Conservation (phyloP, 2,113 vertebrate genomes). For the Grammomys dolichurus region DNA sequence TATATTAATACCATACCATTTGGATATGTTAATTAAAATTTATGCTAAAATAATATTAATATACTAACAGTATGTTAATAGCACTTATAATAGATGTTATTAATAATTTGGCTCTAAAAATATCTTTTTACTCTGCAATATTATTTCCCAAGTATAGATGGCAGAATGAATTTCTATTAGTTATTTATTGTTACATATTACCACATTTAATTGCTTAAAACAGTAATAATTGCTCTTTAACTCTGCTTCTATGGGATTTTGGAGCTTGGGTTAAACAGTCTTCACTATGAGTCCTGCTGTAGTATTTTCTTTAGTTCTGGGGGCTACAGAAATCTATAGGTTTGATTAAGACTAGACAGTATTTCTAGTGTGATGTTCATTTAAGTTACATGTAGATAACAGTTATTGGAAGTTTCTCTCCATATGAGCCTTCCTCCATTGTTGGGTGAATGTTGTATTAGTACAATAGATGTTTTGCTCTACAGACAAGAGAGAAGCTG, state of each 20-base stretch:
- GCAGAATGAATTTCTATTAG: background rate
- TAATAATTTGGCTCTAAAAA: background rate
- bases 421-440: background rate
- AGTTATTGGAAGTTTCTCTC: background rate
- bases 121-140: background rate
- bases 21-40: conserved; percentile 14
- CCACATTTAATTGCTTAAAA: background rate
- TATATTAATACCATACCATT: background rate
- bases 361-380: background rate
- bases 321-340: background rate
- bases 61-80: background rate
- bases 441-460: background rate
- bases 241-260: conserved; percentile 40
- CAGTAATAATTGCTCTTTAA: background rate
- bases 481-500: background rate
- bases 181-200: background rate
- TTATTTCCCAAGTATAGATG: background rate
- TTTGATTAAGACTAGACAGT: background rate
- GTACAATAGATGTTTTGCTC: background rate
- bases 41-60: conserved; percentile 22
- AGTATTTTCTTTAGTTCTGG: background rate
- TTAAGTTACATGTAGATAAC: background rate
- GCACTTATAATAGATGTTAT: background rate
- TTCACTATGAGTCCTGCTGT: background rate
- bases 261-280: background rate